Evolutionary conservation across 2,888 invertebrate genomes (phyloP), one percentile per base, ranked within the genome.

Genomic region (Synanthedon tipuliformis): DNA sequence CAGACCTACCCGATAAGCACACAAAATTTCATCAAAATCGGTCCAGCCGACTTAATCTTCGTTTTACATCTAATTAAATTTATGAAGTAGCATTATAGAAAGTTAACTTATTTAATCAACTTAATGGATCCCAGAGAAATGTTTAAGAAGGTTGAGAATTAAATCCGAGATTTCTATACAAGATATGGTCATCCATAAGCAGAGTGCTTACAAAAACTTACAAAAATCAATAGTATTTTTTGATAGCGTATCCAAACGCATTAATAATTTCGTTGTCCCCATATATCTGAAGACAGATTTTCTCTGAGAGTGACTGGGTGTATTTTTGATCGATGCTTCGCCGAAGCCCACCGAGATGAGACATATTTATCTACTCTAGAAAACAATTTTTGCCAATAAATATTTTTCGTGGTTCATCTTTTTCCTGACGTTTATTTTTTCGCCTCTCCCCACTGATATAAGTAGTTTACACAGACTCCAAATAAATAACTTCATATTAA

Each of bases 341-440:
- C 55, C 59, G 57, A 34, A 53, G 41, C 56, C 57, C 52, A 48
- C 59, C 62, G 57, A 61, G 64, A 63, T 34, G 55, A 45, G 71
- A 74, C 71, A 72, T 75, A 74, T 76, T 75, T 76, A 75, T 73
- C 70, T 70, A 68, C 64, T 68, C 63, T 64, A 69, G 66, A 69
- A 69, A 73, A 75, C 71, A 71, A 73, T 75, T 71, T 74, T 65
- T 65, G 62, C 59, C 69, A 63, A 70, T 69, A 73, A 67, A 71
- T 73, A 68, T 71, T 65, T 68, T 63, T 54, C 48, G 56, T 57
- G 56, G 57, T 59, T 62, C 52, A 65, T 66, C 61, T 60, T 60
- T 60, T 60, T 54, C 60, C 58, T 49, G 27, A 50, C 51, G 45
- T 53, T 52, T 50, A 54, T 52, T 56, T 56, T 48, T 52, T 54